These are phyloP conservation scores for Aproaerema taeniolella DNA, from an alignment of 2,888 invertebrate genomes.

Conservation along the genomic window DNA sequence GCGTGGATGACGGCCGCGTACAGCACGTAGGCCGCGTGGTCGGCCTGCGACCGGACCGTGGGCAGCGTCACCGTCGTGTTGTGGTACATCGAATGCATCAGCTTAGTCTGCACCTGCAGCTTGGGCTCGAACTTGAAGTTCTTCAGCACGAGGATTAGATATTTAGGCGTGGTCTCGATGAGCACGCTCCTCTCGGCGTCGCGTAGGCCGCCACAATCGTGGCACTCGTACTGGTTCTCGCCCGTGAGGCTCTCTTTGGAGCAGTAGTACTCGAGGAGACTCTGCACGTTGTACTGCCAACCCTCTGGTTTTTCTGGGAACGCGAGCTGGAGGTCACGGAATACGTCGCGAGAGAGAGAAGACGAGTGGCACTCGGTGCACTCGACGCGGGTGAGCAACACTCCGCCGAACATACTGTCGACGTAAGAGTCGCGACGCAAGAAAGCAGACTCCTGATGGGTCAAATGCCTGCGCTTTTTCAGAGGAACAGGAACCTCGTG, in stretches of 20 bases:
- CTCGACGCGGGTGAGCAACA: slow-evolving; percentile 83
- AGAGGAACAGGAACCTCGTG: slow-evolving; percentile 25
- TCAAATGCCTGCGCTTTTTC: slow-evolving; percentile 42
- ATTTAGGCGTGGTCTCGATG: slow-evolving; percentile 84
- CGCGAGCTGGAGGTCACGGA: slow-evolving; percentile 87
- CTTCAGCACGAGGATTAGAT: slow-evolving; percentile 88
- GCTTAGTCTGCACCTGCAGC: slow-evolving; percentile 84
- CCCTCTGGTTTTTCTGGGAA: slow-evolving; percentile 79
- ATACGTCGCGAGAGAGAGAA: slow-evolving; percentile 86
- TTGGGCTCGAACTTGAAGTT: slow-evolving; percentile 80
- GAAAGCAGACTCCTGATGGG: slow-evolving; percentile 37
- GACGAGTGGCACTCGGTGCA: slow-evolving; percentile 85
- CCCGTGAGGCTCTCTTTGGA: slow-evolving; percentile 86
- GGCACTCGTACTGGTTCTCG: slow-evolving; percentile 89
- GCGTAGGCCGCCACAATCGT: slow-evolving; percentile 83
- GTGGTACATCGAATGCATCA: slow-evolving; percentile 82
- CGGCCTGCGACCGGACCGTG: slow-evolving; percentile 45
- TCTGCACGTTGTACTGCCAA: slow-evolving; percentile 82
- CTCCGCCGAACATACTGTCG: slow-evolving; percentile 87
- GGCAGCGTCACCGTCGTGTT: slow-evolving; percentile 75
- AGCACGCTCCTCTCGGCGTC: slow-evolving; percentile 81
- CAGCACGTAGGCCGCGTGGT: slow-evolving; percentile 78
- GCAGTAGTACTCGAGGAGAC: slow-evolving; percentile 86
- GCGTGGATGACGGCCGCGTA: slow-evolving; percentile 92
- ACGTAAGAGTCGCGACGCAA: slow-evolving; percentile 58